A percentile compares a stretch with the other conserved stretches of the same genome.
These are phyloP conservation scores for Zosterops japonicus DNA, from an alignment of 2,113 vertebrate species.

Conservation along the genomic window DNA sequence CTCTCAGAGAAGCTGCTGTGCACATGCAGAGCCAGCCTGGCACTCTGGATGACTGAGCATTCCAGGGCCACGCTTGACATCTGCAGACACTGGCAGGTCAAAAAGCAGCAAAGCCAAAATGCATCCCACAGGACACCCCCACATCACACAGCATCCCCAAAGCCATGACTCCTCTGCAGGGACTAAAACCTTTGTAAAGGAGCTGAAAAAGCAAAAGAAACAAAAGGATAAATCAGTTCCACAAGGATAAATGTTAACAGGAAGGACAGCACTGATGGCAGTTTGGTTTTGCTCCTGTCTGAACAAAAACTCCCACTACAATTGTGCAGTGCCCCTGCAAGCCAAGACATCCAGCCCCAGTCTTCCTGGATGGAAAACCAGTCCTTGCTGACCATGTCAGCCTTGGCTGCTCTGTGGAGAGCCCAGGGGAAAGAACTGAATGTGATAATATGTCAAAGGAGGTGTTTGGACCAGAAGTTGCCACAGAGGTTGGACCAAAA, in stretches of 20 bases:
- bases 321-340: neutral
- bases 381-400: neutral
- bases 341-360: neutral
- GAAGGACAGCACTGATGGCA: neutral
- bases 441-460: neutral
- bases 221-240: neutral
- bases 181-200: neutral
- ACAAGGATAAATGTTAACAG: neutral
- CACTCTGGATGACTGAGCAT: neutral
- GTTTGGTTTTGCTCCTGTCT: neutral
- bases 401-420: neutral
- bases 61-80: neutral
- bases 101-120: neutral
- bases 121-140: neutral
- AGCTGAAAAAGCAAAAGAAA: neutral
- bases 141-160: neutral
- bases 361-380: neutral
- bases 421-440: neutral
- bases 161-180: neutral
- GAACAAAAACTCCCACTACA: neutral
- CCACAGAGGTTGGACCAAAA: neutral
- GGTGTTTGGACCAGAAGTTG: neutral
- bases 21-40: neutral
- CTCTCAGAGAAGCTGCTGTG: neutral
- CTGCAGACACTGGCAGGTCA: neutral